Evolutionary conservation across 2,888 invertebrate species (phyloP), one percentile per base, ranked within the genome.

Genomic region (Mystacides longicornis): DNA sequence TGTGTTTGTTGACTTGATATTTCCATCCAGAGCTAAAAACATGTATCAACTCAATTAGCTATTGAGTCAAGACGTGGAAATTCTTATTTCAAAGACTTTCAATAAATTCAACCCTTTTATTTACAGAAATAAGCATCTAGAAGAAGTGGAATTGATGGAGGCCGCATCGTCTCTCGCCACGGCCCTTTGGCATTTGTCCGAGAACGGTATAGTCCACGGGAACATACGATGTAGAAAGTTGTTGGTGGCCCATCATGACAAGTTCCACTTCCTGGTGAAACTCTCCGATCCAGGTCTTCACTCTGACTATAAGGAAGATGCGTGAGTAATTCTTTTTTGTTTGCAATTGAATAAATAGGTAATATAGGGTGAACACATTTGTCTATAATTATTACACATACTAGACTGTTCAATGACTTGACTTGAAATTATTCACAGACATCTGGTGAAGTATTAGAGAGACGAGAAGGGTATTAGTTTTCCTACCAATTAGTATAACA

Each of bases 101-200:
- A n/a, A n/a, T n/a, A n/a, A n/a, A n/a, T n/a, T n/a, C n/a, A n/a
- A n/a, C n/a, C n/a, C n/a, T n/a, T n/a, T n/a, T n/a, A n/a, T n/a
- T n/a, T n/a, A n/a, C n/a, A 69, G 75, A 55, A 71, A 69, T 19
- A 68, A 74, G 2, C 72, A 75, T 27, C 71, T 88, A 3, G 80
- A 82, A 64, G 73, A 79, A 1, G 80, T 87, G 0, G 89, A 92
- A 67, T 74, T 93, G 62, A 82, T 93, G 62, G 91, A 93, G 69
- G 88, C 91, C 45, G 81, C 89, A 9, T 86, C 88, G 23, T 85
- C 86, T 52, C 69, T 94, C 52, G 91, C 93, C 1, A 85, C 88
- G 23, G 93, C 92, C 9, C 74, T 94, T 22, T 92, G 89, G 84
- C 89, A 92, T 72, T 74, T 94, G 72, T 89, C 89, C 67, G 91